Evolutionary conservation across 2,888 invertebrate genomes (phyloP).

Genomic region (Terebella lapidaria): DNA sequence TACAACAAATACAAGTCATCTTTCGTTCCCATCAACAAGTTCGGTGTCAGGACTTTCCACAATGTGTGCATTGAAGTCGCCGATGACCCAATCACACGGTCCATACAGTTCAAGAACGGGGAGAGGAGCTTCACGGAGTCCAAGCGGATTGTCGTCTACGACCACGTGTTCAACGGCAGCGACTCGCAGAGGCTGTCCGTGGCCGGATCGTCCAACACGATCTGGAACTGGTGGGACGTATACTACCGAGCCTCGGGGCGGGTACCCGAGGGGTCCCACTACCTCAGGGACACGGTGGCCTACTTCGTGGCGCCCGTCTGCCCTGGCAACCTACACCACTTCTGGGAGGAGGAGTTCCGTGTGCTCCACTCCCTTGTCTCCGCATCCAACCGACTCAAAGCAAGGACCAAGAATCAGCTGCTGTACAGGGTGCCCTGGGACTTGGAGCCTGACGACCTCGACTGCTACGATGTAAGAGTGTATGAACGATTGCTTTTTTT

Average conservation of each 20-base stretch:
- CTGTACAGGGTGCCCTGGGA: slow-evolving; percentile 13
- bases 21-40: slow-evolving; percentile 17
- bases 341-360: slow-evolving; percentile 20
- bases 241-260: slow-evolving; percentile 1
- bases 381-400: slow-evolving; percentile 7
- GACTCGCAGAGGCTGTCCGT: neutral
- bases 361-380: slow-evolving; percentile 10
- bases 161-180: slow-evolving; percentile 9
- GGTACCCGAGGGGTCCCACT: slow-evolving; percentile 8
- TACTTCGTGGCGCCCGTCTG: slow-evolving; percentile 14
- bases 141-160: slow-evolving; percentile 16
- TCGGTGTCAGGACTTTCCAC: slow-evolving; percentile 18
- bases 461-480: slow-evolving; percentile 10
- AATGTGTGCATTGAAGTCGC: slow-evolving; percentile 17
- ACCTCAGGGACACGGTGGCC: slow-evolving; percentile 6
- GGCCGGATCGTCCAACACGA: slow-evolving; percentile 12
- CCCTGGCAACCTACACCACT: slow-evolving; percentile 20
- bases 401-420: slow-evolving; percentile 5
- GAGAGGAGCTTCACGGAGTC: slow-evolving; percentile 11
- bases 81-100: neutral
- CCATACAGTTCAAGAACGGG: neutral
- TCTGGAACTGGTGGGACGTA: slow-evolving; percentile 15
- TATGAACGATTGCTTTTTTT: slow-evolving; percentile 11
- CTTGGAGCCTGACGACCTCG: neutral
- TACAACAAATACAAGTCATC: no score